Evolutionary conservation across 2,888 invertebrate genomes (phyloP).

Genomic region (Temnothorax unifasciatus): DNA sequence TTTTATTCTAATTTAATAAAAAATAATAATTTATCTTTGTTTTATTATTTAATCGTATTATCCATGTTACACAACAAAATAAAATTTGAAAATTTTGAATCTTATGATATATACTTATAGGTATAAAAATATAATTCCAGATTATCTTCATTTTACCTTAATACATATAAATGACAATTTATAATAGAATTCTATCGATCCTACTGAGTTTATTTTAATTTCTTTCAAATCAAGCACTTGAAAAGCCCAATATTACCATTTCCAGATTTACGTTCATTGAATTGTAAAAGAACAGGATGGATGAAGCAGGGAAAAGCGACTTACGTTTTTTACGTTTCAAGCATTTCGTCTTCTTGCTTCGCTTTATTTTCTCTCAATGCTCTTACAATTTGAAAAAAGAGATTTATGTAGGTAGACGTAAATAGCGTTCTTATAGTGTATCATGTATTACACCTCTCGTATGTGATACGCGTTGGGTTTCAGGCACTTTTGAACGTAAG

Average conservation of each 20-base stretch:
- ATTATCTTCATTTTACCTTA: background rate
- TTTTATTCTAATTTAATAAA: background rate
- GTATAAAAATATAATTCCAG: slow-evolving; percentile 17
- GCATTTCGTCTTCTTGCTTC: slow-evolving; percentile 51
- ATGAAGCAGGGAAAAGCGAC: slow-evolving; percentile 37
- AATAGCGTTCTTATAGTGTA: slow-evolving; percentile 70
- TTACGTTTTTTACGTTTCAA: slow-evolving; percentile 47
- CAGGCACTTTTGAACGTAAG: slow-evolving; percentile 74
- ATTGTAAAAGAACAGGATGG: background rate
- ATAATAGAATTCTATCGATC: background rate
- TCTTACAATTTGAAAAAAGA: slow-evolving; percentile 72
- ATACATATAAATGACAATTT: background rate
- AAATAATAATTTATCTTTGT: slow-evolving; percentile 3
- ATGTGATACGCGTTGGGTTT: slow-evolving; percentile 71
- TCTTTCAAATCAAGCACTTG: background rate
- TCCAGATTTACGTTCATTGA: slow-evolving; percentile 25
- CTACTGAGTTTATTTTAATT: background rate
- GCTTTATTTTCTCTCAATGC: slow-evolving; percentile 59
- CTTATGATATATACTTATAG: background rate
- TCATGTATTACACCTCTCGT: slow-evolving; percentile 71
- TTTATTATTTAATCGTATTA: background rate
- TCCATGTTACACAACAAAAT: background rate
- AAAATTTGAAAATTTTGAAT: slow-evolving; percentile 7
- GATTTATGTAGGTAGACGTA: slow-evolving; percentile 72
- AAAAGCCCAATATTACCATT: slow-evolving; percentile 24